Base-by-base conservation (phyloP, 2,113 vertebrate genomes). In the Nyctereutes procyonoides region DNA sequence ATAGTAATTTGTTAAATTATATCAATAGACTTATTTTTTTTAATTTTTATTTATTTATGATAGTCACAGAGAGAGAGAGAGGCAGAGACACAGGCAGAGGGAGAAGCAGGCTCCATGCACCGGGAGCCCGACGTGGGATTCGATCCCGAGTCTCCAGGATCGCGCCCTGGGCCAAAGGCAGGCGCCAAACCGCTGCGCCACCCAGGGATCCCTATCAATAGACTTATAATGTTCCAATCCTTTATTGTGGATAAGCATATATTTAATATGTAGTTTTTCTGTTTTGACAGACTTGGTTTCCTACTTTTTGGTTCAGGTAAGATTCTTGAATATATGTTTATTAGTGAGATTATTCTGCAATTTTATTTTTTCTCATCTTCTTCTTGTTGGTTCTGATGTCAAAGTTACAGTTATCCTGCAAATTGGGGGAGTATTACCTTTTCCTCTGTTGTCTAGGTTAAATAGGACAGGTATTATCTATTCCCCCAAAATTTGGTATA, bases 321-420 rank as follows among this genome's bases (percentile, higher is more conserved):
- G 24, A 81, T n/a, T 74, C 55, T 13, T 87, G 16, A 67, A 55
- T 95, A 48, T 71, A 58, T 38, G 8, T 65, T 92, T 84, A 73
- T 38, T 67, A 87, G 28, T 79, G 5, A 80, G 2, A 48, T 95
- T 88, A 85, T 62, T 56, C 62, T 90, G 43, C 26, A 93, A 12
- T 69, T 93, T 90, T 93, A 60, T 81, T 87, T 81, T 87, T 87
- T 90, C 38, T 93, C 9, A 43, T 86, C 58, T 73, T 82, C 51
- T 71, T 82, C 3, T 80, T 91, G 32, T 13, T 82, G 51, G 81
- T 81, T 93, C 58, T 93, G 35, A n/a, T 65, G 67, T 67, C 90
- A 56, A 67, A 67, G 73, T 28, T 93, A 55, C 65, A 81, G 2
- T 69, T 20, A 48, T 48, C 26, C 76, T 43, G 10, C 8, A 93